Evolutionary conservation across 2,888 invertebrate genomes (phyloP), one percentile per base, ranked within the genome.

Genomic region (Plusia festucae): DNA sequence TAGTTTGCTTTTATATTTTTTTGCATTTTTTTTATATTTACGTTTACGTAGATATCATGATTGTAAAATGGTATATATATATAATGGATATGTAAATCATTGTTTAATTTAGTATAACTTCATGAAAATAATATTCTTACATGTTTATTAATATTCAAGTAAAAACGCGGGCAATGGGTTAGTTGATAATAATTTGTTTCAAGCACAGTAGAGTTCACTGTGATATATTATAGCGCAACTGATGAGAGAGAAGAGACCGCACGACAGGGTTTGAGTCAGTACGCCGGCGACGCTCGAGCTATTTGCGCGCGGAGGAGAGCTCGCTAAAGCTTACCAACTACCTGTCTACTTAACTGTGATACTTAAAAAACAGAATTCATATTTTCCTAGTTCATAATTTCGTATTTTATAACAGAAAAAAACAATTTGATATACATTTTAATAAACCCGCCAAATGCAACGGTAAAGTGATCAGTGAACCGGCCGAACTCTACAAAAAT

Each of bases 201-300:
- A 66, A 57, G 44, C 59, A 62, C 52, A 46, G 65, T 60, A 53
- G 56, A 74, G 60, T 60, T 61, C 59, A 61, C 53, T 52, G 64
- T 62, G 75, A 63, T 75, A 64, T 63, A 40, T 34, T 34, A 34
- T 40, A 55, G 53, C 52, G 53, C 65, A 65, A 61, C 61, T 60
- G 72, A 75, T 59, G 64, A 54, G 60, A 53, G 44, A 68, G 51
- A 68, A 22, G 44, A 63, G 53, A 58, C 27, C 34, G 55, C 18
- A 32, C 15, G 46, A 55, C 15, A 20, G 58, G 65, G n/a, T 5
- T 15, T n/a, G 40, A 40, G 40, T 71, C 79, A 86, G 87, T 88
- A 73, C 74, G 78, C 70, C 83, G 85, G 84, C 83, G 79, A 79
- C 83, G 84, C 80, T 81, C 84, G 85, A 74, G 77, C 73, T 65